Percentiles rank a stretch among this genome's conserved stretches.
Evolutionary conservation across 2,113 vertebrate genomes (phyloP).

Genomic region (Uria aalge): DNA sequence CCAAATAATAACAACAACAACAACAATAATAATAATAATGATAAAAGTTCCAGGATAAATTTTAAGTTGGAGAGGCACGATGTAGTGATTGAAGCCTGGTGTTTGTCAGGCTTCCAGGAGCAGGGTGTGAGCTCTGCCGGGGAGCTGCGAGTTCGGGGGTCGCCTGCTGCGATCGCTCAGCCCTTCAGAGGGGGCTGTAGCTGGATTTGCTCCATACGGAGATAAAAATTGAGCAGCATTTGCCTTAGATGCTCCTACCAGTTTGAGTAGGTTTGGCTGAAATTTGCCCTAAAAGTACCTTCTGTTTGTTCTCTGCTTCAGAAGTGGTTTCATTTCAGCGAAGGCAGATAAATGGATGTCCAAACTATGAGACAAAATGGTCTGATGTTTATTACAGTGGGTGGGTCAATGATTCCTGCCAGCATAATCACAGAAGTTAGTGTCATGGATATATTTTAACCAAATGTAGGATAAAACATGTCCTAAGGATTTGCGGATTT

Average conservation of each 20-base stretch:
- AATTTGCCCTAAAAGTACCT: background rate
- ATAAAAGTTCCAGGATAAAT: background rate
- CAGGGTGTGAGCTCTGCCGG: background rate
- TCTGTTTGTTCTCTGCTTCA: background rate
- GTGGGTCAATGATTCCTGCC: background rate
- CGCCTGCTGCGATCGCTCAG: fast-evolving
- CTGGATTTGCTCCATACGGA: background rate
- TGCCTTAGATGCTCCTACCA: background rate
- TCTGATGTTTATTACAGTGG: background rate
- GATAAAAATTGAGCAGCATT: background rate
- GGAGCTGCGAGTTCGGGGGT: background rate
- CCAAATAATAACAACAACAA: background rate
- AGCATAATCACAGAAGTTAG: background rate
- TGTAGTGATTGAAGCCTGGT: background rate
- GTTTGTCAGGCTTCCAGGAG: background rate
- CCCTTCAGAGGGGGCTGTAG: background rate
- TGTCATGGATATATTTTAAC: background rate
- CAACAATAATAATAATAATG: background rate
- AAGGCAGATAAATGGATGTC: background rate
- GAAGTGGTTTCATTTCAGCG: background rate
- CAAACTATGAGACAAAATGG: background rate
- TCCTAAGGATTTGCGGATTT: background rate
- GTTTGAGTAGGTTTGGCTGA: background rate
- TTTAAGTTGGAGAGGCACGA: background rate
- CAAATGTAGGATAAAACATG: background rate